These are phyloP conservation scores for Brachymystax lenok DNA, from an alignment of 2,797 vertebrate species.

Conservation along the genomic window DNA sequence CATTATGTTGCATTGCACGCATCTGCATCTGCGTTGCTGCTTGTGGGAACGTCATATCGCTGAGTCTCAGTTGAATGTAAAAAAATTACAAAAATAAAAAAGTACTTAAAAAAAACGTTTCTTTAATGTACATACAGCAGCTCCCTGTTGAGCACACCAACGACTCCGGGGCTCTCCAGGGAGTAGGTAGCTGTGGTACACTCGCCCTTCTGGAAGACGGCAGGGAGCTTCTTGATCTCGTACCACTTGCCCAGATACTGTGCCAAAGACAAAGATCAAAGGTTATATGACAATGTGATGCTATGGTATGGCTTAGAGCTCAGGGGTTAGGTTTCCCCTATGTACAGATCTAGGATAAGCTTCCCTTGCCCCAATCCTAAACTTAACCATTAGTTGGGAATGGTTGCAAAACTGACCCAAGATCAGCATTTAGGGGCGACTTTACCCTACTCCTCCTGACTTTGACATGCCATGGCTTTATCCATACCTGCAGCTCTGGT, in stretches of 20 bases:
- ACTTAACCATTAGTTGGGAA: too few relatives aligned
- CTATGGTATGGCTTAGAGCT: not conserved
- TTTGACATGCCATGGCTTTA: too few relatives aligned
- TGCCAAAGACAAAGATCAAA: slow-evolving; percentile 32
- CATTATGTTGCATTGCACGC: not conserved
- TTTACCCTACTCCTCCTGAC: too few relatives aligned
- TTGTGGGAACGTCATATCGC: not conserved
- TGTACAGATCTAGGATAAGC: not conserved
- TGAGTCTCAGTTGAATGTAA: too few relatives aligned
- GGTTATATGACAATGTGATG: not conserved
- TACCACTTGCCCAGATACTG: slow-evolving; percentile 88
- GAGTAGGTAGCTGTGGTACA: slow-evolving; percentile 83
- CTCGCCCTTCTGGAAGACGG: slow-evolving; percentile 77
- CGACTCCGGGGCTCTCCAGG: slow-evolving; percentile 69
- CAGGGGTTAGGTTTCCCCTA: not conserved
- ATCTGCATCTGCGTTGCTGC: not conserved
- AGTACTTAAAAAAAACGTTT: too few relatives aligned
- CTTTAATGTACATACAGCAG: slow-evolving; percentile 74
- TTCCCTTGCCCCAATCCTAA: too few relatives aligned
- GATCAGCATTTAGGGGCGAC: too few relatives aligned
- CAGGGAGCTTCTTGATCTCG: slow-evolving; percentile 81
- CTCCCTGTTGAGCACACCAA: slow-evolving; percentile 81
- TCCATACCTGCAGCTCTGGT: too few relatives aligned
- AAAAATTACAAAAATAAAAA: too few relatives aligned
- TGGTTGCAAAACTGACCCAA: too few relatives aligned